Evolutionary conservation across 2,888 invertebrate genomes (phyloP), one percentile per base, ranked within the genome.

Genomic region (Digitonthophagus gazella): DNA sequence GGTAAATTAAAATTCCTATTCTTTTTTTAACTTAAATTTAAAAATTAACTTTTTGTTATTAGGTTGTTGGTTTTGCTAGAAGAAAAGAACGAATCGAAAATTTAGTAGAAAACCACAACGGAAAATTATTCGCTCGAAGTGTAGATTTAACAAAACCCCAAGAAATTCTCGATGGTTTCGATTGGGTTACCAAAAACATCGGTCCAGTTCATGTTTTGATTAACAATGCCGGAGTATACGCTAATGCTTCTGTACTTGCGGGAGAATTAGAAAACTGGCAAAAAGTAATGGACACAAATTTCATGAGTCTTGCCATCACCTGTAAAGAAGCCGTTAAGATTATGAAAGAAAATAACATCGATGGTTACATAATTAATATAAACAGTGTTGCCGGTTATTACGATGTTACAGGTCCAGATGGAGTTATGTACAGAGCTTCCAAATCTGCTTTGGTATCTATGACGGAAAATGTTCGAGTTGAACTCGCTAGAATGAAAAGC

Each of bases 41-140:
- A 2, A 11, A 58, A 58, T 15, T 19, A 16, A 16, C 16, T 8
- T 44, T 22, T 55, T n/a, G n/a, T 11, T 69, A 56, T 69, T 81
- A 82, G 68, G 88, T 88, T 14, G 69, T 65, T 64, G 71, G 71
- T n/a, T 57, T 71, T 11, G 71, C 69, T n/a, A 66, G 71, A 61
- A 66, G 71, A 22, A 64, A 58, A 18, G 71, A 68, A 61, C 61
- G 63, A n/a, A 54, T 71, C 6, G 71, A 70, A 22, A 68, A 68
- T n/a, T 44, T 68, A 55, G 54, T 16, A 2, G 28, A 67, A n/a
- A 65, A 67, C 18, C 44, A 64, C 19, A 28, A 55, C 1, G 64
- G 18, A 54, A 67, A 58, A 64, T 71, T 76, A 4, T 69, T 72
- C 66, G 72, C 73, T 0, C 6, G 67, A 6, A 72, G 67, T 56